Percentiles rank a stretch among this genome's conserved stretches.
phyloP scores from a whole-genome alignment of 2,113 vertebrate genomes.

The Campylomormyrus tamandua region DNA sequence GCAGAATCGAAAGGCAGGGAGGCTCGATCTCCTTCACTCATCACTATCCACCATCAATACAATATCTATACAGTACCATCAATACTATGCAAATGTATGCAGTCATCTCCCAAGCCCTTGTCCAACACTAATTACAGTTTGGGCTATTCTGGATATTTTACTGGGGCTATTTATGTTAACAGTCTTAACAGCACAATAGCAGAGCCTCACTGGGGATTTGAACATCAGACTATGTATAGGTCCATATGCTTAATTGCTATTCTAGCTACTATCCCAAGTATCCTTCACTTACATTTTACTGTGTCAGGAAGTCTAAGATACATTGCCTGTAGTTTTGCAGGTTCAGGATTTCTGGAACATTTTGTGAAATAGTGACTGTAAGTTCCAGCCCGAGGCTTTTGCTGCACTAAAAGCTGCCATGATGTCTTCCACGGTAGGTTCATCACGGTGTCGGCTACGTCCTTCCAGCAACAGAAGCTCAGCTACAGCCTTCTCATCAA shows the following conservation, averaged over 20 bases:
- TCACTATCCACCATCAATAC: background rate
- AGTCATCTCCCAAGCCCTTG: background rate
- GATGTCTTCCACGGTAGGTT: constrained; percentile 46
- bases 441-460: constrained; percentile 68
- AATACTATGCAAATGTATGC: background rate
- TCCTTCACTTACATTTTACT: background rate
- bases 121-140: background rate
- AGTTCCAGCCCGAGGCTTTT: background rate
- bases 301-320: background rate
- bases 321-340: background rate
- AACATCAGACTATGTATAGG: background rate
- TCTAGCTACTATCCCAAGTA: background rate
- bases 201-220: background rate
- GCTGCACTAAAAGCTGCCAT: background rate
- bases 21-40: background rate
- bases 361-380: background rate
- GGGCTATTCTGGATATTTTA: background rate
- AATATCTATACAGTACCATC: background rate
- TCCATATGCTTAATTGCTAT: background rate
- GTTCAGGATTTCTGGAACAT: background rate
- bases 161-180: background rate
- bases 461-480: constrained; percentile 74
- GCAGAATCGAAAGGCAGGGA: background rate
- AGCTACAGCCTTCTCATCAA: constrained; percentile 77
- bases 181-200: background rate